Evolutionary conservation across 1,140 invertebrate genomes (phyloP), one percentile per base, ranked within the genome.

Genomic region (Lepidurus couesii): DNA sequence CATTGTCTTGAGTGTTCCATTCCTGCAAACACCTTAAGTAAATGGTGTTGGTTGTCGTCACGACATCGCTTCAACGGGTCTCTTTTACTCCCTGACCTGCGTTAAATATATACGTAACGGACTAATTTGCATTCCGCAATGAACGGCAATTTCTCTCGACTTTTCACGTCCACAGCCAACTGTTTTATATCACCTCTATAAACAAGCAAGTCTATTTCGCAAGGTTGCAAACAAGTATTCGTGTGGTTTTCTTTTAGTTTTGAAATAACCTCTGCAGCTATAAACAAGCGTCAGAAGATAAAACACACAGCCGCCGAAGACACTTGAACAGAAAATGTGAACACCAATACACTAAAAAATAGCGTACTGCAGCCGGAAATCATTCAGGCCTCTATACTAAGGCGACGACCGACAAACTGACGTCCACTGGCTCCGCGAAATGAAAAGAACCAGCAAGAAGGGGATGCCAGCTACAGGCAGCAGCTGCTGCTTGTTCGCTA

Each of bases 341-440:
- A 21, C 34, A 13, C 16, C 16, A 21, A 21, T 13, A 65, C 53
- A n/a, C 16, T 65, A 65, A 65, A 16, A 16, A 65, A 21, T 0
- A 65, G 13, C 9, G n/a, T 65, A 13, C 6, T n/a, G 53, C 21
- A 7, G 53, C 53, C 53, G 53, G 53, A 65, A 65, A 16, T 21
- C 53, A 34, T 34, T 34, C 34, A 34, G 34, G 53, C 21, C 53
- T 13, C 53, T 65, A 16, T 65, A 65, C 21, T n/a, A 65, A 21
- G 45, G 53, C 53, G 53, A 65, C 53, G 21, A 65, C 53, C 53
- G 53, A 65, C 53, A 65, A 21, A 65, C 53, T 65, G 53, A 65
- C 53, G 53, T 65, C 53, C 53, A 65, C 53, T 65, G 53, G 53
- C 53, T 65, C 9, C 16, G 21, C n/a, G 53, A 65, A 65, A 65